A percentile compares a stretch with the other conserved stretches of the same genome.
These are phyloP conservation scores for Mimas tiliae DNA, from an alignment of 2,888 invertebrate species.

Conservation along the genomic window DNA sequence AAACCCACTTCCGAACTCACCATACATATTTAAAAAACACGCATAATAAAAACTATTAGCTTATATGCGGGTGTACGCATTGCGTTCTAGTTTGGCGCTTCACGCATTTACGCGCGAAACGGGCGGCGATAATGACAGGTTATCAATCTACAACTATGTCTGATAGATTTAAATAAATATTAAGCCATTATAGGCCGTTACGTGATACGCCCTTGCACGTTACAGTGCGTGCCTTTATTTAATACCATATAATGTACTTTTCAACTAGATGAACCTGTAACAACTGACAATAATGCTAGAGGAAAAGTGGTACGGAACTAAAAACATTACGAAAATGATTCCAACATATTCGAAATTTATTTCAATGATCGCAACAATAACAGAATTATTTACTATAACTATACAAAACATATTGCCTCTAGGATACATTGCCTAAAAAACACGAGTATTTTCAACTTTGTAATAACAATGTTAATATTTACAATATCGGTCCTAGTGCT, in stretches of 20 bases:
- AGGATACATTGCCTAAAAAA: too few relatives aligned
- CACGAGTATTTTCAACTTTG: too few relatives aligned
- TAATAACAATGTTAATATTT: too few relatives aligned
- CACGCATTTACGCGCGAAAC: conserved; percentile 31
- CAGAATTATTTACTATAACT: too few relatives aligned
- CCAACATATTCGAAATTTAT: background rate
- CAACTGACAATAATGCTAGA: too few relatives aligned
- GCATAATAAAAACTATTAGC: conserved; percentile 25
- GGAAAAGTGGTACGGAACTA: too few relatives aligned
- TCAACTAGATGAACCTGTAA: too few relatives aligned
- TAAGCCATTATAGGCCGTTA: conserved; percentile 54
- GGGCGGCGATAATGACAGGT: conserved; percentile 56
- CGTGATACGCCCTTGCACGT: background rate
- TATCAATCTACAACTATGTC: conserved; percentile 45
- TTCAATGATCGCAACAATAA: too few relatives aligned
- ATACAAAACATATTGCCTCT: too few relatives aligned
- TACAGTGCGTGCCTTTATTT: background rate
- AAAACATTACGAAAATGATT: too few relatives aligned
- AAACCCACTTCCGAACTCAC: conserved; percentile 2
- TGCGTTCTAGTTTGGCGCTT: conserved; percentile 20
- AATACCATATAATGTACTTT: too few relatives aligned
- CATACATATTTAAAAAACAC: conserved; percentile 19
- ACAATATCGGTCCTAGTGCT: background rate
- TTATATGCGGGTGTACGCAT: conserved; percentile 17
- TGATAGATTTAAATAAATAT: conserved; percentile 59